A percentile compares a stretch with the other conserved stretches of the same genome.
Evolutionary conservation across 2,888 invertebrate species (phyloP).

Genomic region (Emesis russula): DNA sequence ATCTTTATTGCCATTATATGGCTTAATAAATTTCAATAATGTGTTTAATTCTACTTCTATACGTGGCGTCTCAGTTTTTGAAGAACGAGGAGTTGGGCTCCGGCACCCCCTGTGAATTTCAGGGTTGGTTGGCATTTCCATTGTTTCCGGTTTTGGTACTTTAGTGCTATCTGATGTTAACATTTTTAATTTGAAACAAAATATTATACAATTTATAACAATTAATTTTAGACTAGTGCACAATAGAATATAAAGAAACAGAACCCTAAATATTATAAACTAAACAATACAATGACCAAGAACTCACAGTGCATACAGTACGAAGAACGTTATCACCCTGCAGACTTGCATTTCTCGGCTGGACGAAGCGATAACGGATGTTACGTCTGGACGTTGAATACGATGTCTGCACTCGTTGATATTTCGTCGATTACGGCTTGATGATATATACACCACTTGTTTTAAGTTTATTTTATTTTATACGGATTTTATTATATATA

Average conservation of each 20-base stretch:
- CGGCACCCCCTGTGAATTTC: too few relatives aligned
- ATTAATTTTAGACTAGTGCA: too few relatives aligned
- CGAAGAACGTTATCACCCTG: not conserved
- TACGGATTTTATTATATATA: too few relatives aligned
- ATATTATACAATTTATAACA: not conserved
- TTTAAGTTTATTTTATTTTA: not conserved
- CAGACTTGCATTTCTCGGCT: not conserved
- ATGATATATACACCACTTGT: too few relatives aligned
- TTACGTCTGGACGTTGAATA: not conserved
- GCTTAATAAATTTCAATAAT: not conserved
- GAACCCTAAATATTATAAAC: not conserved
- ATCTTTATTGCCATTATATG: not conserved
- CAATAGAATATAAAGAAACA: not conserved
- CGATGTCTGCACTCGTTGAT: not conserved
- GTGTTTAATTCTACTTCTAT: not conserved
- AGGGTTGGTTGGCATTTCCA: too few relatives aligned
- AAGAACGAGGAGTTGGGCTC: too few relatives aligned
- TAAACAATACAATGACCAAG: not conserved
- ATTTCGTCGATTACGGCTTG: not conserved
- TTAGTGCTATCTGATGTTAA: not conserved
- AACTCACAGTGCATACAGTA: not conserved
- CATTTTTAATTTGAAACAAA: not conserved
- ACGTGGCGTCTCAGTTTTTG: not conserved
- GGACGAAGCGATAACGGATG: not conserved
- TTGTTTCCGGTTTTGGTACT: too few relatives aligned